Conservation (phyloP, 2,888 invertebrate genomes). For the Sthenelais limicola region DNA sequence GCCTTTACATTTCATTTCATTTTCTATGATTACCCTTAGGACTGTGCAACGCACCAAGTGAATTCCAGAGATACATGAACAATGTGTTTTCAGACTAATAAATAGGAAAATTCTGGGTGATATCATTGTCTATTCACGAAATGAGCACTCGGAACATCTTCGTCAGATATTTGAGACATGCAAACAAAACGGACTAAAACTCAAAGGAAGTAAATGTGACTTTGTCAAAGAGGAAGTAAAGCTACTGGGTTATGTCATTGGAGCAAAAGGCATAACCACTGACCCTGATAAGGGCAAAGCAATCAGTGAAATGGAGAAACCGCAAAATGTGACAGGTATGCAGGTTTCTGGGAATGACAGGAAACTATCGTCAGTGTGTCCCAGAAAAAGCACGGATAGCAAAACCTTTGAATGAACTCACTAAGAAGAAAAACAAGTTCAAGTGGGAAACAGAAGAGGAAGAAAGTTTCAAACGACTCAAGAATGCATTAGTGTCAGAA, state of each 20-base stretch:
- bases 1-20: slow-evolving; percentile 49
- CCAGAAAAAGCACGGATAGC: slow-evolving; percentile 39
- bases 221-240: slow-evolving; percentile 14
- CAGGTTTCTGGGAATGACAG: slow-evolving; percentile 42
- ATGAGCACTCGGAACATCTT: slow-evolving; percentile 28
- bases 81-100: neutral
- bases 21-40: slow-evolving; percentile 45
- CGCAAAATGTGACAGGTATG: slow-evolving; percentile 31
- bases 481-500: slow-evolving; percentile 2
- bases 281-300: slow-evolving; percentile 47
- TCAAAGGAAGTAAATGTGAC: slow-evolving; percentile 15
- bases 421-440: slow-evolving; percentile 23
- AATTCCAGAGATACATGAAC: slow-evolving; percentile 47
- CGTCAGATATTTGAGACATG: slow-evolving; percentile 28
- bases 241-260: slow-evolving; percentile 50
- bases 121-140: slow-evolving; percentile 35
- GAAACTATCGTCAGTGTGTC: slow-evolving; percentile 41
- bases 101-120: slow-evolving; percentile 14
- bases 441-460: slow-evolving; percentile 19
- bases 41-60: slow-evolving; percentile 36
- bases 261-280: slow-evolving; percentile 42
- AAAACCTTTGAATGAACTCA: slow-evolving; percentile 20
- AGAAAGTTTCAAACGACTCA: slow-evolving; percentile 22
- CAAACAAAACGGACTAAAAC: neutral
- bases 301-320: slow-evolving; percentile 19